Base-by-base conservation (phyloP, 2,113 vertebrate species). In the Aegithalos caudatus region DNA sequence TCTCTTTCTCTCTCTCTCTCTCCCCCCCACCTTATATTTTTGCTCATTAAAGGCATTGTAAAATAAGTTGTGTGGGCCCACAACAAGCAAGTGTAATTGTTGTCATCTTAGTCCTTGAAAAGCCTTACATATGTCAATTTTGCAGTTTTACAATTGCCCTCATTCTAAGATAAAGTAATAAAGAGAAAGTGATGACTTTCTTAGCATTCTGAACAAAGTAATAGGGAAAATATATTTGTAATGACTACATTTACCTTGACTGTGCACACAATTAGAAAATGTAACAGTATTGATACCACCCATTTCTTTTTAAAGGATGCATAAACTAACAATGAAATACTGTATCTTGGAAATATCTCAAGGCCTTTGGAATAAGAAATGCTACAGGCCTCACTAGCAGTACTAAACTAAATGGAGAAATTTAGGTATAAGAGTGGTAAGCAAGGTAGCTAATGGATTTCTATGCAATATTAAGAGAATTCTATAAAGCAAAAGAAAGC, bases 31-130 rank as follows among this genome's bases (percentile, higher is more conserved):
- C 11, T 51, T 82, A 28, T 83, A 94, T 74, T 92, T 91, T 87
- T 80, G 72, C 78, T 69, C 86, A n/a, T 85, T 95, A 96, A 96
- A 97, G 76, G 96, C 95, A 92, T 92, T 93, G 77, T 74, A 94
- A 96, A 97, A 80, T 81, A 96, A 94, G 37, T 88, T 77, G 81
- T 94, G 25, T 90, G 88, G 78, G 60, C 40, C 25, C 58, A 70
- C 50, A 78, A 65, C 8, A 60, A 80, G 38, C 40, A 95, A 93
- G 93, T n/a, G 28, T 44, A 95, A 93, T 66, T 6, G 4, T 72
- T 94, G 48, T 69, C 42, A 29, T 29, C 66, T 70, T 14, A 53
- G 58, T 94, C 81, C 69, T 77, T 69, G 54, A 81, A 86, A 90
- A 67, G 47, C 23, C 58, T 92, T 86, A 50, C 73, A 27, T 54